Evolutionary conservation across 2,888 invertebrate species (phyloP).

Genomic region (Tiphia femorata): DNA sequence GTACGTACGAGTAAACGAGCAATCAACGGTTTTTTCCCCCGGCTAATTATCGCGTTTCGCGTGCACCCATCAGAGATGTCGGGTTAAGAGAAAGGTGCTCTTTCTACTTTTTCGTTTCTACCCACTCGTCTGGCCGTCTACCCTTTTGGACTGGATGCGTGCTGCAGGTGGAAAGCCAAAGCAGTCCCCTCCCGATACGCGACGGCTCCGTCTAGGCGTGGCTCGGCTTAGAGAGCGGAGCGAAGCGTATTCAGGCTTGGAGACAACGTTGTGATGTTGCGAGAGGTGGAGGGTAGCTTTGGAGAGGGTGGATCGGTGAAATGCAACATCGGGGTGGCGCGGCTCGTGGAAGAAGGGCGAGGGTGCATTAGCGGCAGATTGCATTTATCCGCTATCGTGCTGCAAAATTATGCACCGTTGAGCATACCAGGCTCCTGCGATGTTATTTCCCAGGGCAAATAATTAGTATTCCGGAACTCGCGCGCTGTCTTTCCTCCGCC

Average conservation of each 20-base stretch:
- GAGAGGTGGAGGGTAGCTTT: background rate
- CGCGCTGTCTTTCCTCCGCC: too few species aligned
- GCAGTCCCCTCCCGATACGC: background rate
- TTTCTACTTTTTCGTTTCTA: too few species aligned
- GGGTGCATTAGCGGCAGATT: constrained; percentile 37
- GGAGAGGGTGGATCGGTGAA: constrained; percentile 7
- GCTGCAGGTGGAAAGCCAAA: constrained; percentile 1
- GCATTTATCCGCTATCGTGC: constrained; percentile 32
- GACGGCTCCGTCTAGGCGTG: background rate
- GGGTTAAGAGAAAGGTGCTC: too few species aligned
- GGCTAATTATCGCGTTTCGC: constrained; percentile 8
- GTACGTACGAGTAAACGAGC: background rate
- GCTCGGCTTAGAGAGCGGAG: background rate
- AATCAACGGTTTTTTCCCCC: background rate
- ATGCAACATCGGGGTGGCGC: background rate
- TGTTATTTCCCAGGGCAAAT: constrained; percentile 33
- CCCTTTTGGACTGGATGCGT: too few species aligned
- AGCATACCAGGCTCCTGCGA: constrained; percentile 26
- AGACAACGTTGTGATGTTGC: background rate
- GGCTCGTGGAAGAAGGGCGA: too few species aligned
- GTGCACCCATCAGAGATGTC: background rate
- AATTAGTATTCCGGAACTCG: constrained; percentile 41
- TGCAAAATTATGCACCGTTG: constrained; percentile 39
- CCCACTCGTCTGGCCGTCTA: too few species aligned
- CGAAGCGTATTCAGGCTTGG: background rate